Evolutionary conservation across 2,888 invertebrate species (phyloP).

Genomic region (Heliconius charithonia): DNA sequence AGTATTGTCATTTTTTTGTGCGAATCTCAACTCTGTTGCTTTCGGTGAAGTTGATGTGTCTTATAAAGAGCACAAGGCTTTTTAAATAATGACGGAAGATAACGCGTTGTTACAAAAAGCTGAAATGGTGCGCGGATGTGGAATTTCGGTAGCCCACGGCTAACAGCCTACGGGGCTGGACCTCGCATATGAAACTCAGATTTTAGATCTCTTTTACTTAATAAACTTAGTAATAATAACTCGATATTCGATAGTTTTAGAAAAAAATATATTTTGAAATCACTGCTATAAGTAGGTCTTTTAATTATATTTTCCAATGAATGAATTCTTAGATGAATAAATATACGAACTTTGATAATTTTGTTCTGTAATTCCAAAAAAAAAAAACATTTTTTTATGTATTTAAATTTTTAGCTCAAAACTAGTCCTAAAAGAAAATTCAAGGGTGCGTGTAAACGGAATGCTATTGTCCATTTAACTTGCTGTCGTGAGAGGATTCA

Average conservation of each 20-base stretch:
- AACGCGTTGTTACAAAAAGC: conserved; percentile 48
- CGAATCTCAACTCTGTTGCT: conserved; percentile 40
- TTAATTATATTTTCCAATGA: background rate
- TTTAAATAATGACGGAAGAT: conserved; percentile 59
- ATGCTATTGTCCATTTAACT: conserved; percentile 44
- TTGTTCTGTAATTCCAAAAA: background rate
- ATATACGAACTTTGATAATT: background rate
- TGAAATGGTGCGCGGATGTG: conserved; percentile 58
- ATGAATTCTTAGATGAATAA: background rate
- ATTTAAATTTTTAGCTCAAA: background rate
- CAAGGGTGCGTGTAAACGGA: conserved; percentile 48
- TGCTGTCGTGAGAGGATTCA: conserved; percentile 58
- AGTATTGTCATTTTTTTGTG: conserved; percentile 36
- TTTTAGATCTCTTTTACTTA: background rate
- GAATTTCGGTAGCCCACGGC: conserved; percentile 78
- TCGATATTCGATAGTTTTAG: background rate
- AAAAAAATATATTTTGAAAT: background rate
- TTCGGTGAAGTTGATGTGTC: conserved; percentile 33
- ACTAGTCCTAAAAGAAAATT: conserved; percentile 37
- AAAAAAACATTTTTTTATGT: background rate
- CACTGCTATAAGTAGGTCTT: background rate
- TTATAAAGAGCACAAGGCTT: conserved; percentile 39
- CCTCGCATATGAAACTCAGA: conserved; percentile 29
- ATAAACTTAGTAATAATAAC: conserved; percentile 7
- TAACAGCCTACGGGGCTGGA: conserved; percentile 57